These are phyloP conservation scores for Leptopilina drosophilae DNA, from an alignment of 2,888 invertebrate species.

Conservation along the genomic window DNA sequence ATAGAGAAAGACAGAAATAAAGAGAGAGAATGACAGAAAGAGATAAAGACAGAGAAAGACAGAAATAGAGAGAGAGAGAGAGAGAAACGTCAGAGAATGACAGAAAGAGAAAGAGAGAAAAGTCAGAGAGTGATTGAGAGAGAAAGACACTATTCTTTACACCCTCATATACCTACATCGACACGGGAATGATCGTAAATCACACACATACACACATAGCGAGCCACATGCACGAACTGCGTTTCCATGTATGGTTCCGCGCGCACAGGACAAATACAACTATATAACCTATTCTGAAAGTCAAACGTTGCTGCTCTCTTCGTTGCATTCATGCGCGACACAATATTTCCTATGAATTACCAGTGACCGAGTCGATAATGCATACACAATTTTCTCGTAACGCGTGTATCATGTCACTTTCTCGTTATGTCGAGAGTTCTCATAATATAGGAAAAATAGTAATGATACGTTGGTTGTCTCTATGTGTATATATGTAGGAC, in stretches of 20 bases:
- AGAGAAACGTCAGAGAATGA: too few species aligned
- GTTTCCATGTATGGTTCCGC: background rate
- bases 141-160: conserved; percentile 45
- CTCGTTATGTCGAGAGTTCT: conserved; percentile 12
- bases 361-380: background rate
- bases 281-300: background rate
- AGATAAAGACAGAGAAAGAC: too few species aligned
- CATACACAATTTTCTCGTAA: background rate
- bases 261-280: background rate
- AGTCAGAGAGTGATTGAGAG: too few species aligned
- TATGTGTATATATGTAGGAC: background rate
- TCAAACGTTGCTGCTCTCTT: conserved; percentile 1
- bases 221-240: background rate
- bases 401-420: conserved; percentile 11
- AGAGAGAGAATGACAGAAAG: too few species aligned
- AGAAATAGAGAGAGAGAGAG: too few species aligned
- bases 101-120: too few species aligned
- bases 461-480: background rate
- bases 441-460: background rate
- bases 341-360: conserved; percentile 7
- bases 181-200: background rate
- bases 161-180: conserved; percentile 33
- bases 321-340: background rate
- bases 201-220: background rate
- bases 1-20: too few species aligned